A percentile compares a stretch with the other conserved stretches of the same genome.
These are phyloP conservation scores for Rotaria magnacalcarata DNA, from an alignment of 2,888 invertebrate genomes.

Conservation along the genomic window DNA sequence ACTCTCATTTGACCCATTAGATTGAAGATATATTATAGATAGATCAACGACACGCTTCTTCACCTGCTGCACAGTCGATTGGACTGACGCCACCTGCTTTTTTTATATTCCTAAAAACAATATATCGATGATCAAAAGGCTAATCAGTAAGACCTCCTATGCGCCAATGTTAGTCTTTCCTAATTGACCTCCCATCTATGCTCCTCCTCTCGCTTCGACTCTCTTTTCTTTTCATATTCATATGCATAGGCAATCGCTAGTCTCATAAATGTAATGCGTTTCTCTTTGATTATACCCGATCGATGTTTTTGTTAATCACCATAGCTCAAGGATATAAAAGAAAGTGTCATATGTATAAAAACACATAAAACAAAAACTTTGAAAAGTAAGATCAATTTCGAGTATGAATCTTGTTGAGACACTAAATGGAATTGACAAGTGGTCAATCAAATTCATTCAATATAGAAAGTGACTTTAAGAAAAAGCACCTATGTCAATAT, in stretches of 20 bases:
- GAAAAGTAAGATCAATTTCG: conserved; percentile 15
- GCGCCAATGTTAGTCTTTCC: conserved; percentile 5
- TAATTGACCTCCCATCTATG: conserved; percentile 17
- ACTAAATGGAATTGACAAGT: neutral
- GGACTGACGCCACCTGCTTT: neutral
- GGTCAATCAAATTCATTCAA: conserved; percentile 25
- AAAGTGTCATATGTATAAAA: neutral
- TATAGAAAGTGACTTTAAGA: neutral
- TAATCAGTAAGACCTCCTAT: conserved; percentile 26
- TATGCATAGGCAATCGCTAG: neutral
- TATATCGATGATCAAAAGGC: conserved; percentile 6
- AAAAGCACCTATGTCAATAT: conserved; percentile 20
- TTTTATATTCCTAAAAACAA: neutral
- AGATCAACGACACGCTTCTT: conserved; percentile 18
- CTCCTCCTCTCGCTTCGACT: neutral
- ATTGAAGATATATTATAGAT: neutral
- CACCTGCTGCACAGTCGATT: conserved; percentile 22
- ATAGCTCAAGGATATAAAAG: neutral
- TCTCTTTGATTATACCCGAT: conserved; percentile 11
- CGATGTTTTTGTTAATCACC: neutral
- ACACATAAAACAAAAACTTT: neutral
- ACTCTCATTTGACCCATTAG: neutral
- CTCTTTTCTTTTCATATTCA: neutral
- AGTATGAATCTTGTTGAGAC: conserved; percentile 12
- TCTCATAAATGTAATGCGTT: neutral